Evolutionary conservation across 2,888 invertebrate species (phyloP), one percentile per base, ranked within the genome.

Genomic region (Lypha dubia): DNA sequence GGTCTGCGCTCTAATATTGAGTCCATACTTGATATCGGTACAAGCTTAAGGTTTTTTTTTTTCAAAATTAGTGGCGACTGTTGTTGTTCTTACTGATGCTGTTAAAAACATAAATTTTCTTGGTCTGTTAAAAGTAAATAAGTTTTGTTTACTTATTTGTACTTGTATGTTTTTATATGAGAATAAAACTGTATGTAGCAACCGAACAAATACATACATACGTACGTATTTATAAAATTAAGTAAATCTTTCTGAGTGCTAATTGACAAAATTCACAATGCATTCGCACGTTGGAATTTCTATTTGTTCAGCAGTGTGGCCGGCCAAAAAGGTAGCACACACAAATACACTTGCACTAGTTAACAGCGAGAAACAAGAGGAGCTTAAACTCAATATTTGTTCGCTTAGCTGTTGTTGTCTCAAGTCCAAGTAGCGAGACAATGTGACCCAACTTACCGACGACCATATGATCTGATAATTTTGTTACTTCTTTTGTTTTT

Each of bases 241-340:
- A 75, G 70, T 70, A 75, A 75, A 81, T 73, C 41, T 80, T 81
- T 77, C 44, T 58, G 77, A 73, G 84, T 81, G 84, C 76, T 84
- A 84, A 84, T 84, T 84, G 84, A 67, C 84, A 74, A 70, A 81
- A 81, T 84, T 77, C 81, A 84, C 77, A 84, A 58, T 84, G 83
- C 85, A 86, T 83, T 83, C 85, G 83, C 85, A 75, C 79, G 63
- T 84, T 85, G 75, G 60, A 60, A 79, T 85, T 85, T 81, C 82
- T 85, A 82, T 85, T 85, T 81, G 79, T 75, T 67, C 58, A 79
- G 49, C 79, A 75, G 77, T 70, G 70, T 83, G 75, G 70, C 77
- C 63, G 56, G 70, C 62, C 62, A n/a, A 75, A 83, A 62, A 62
- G 41, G 22, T 65, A 41, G 20, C 28, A 53, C 70, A 20, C 20